These are phyloP conservation scores for Scrobipalpa costella DNA, from an alignment of 2,888 invertebrate species.

Conservation along the genomic window DNA sequence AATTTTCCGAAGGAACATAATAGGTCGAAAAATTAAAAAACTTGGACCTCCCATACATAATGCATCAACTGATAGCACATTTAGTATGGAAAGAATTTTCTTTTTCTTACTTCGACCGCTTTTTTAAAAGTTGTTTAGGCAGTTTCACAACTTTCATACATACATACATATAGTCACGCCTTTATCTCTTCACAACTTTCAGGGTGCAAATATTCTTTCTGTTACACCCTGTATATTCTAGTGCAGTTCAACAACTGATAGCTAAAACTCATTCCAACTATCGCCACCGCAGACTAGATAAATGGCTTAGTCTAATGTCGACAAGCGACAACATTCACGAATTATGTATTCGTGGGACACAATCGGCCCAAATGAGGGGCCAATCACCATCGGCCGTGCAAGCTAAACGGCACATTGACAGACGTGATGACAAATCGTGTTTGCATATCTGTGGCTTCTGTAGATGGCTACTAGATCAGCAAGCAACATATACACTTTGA, in stretches of 20 bases:
- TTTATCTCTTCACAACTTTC: too few species aligned
- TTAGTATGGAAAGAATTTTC: too few species aligned
- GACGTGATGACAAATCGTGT: slow-evolving; percentile 23
- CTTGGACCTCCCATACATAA: too few species aligned
- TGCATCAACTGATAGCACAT: too few species aligned
- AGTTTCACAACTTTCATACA: too few species aligned
- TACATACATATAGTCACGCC: too few species aligned
- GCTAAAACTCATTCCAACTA: slow-evolving; percentile 1
- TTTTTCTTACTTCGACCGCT: too few species aligned
- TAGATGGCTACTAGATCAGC: background rate
- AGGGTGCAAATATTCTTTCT: too few species aligned
- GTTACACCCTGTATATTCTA: too few species aligned
- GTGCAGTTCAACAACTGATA: background rate
- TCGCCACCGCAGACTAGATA: slow-evolving; percentile 3
- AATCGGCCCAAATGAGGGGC: slow-evolving; percentile 76
- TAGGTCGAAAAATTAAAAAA: too few species aligned
- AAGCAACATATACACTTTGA: background rate
- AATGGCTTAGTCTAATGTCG: slow-evolving; percentile 12
- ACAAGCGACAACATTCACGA: slow-evolving; percentile 21
- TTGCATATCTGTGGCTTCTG: slow-evolving; percentile 3
- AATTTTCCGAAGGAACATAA: too few species aligned
- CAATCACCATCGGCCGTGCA: slow-evolving; percentile 24
- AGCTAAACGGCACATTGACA: slow-evolving; percentile 25
- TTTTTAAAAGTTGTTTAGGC: too few species aligned
- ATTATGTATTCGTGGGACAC: slow-evolving; percentile 68